A percentile compares a stretch with the other conserved stretches of the same genome.
Conservation (phyloP, 2,888 invertebrate species). For the Phorcus lineatus region DNA sequence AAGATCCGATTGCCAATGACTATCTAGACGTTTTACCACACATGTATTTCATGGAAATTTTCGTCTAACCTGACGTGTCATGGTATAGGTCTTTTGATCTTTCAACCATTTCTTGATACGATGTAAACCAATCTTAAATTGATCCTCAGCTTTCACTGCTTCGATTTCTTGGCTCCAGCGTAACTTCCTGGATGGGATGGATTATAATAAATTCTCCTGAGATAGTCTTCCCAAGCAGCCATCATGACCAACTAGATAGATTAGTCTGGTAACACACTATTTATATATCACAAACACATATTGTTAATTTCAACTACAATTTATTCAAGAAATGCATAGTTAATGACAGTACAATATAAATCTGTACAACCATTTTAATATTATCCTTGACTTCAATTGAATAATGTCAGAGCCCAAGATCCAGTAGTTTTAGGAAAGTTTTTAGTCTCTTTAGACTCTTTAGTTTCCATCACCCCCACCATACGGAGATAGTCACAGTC, state of each 20-base stretch:
- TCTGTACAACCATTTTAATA: too few relatives aligned
- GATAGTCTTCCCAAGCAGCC: background rate
- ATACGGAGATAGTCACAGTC: background rate
- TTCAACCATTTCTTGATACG: background rate
- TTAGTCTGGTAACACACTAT: background rate
- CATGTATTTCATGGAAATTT: background rate
- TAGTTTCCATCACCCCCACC: too few relatives aligned
- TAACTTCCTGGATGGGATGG: background rate
- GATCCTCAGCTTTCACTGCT: background rate
- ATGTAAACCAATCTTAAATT: background rate
- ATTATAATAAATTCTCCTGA: background rate
- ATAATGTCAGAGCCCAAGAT: too few relatives aligned
- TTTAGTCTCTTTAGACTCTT: too few relatives aligned
- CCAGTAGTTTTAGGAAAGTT: too few relatives aligned
- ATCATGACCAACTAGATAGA: background rate
- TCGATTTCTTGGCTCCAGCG: background rate
- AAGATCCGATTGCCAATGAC: conserved; percentile 9
- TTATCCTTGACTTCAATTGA: too few relatives aligned
- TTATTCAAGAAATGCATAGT: too few relatives aligned
- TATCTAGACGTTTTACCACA: background rate
- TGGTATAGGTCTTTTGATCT: conserved; percentile 3
- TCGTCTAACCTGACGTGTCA: background rate
- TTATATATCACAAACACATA: background rate
- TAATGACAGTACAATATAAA: too few relatives aligned
- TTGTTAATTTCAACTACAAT: too few relatives aligned